Evolutionary conservation across 2,888 invertebrate species (phyloP), one percentile per base, ranked within the genome.

Genomic region (Heliconius hortense): DNA sequence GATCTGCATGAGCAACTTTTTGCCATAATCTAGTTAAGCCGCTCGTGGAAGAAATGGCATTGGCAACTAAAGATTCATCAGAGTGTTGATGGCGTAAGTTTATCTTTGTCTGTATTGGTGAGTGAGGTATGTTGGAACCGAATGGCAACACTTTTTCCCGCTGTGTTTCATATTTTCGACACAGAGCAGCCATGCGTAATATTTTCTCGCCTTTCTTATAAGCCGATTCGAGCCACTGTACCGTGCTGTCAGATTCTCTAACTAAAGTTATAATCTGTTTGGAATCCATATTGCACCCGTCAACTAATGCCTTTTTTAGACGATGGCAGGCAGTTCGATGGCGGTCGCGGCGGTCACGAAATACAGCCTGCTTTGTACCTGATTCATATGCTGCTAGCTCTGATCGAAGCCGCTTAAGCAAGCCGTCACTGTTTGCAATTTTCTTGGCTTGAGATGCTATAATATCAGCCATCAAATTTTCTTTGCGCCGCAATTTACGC

Each of bases 111-210:
- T 85, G 82, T n/a, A 82, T 82, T 26, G 89, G 88, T 2, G 86
- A 84, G 73, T 87, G 84, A 39, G 90, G 90, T 68, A 80, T 70
- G 24, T 74, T 77, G 11, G 85, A 84, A 68, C 89, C 92, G 77
- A 85, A 94, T 2, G 93, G 93, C 66, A 93, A 78, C 26, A 94
- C 87, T 82, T 94, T 94, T 85, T 95, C 95, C 21, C 90, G 87
- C 78, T 92, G 91, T 0, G 94, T 95, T 87, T 95, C 95, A 81
- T 92, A 94, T 84, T 95, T 95, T 59, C 94, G 86, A 79, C 95
- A 95, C n/a, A 94, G 87, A 35, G 90, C 89, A 35, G 93, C 91
- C 79, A 95, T 82, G 35, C 93, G 91, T 67, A 95, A 82, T 70
- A 95, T 92, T 81, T 91, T 92, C 76, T 94, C 92, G 7, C 94